Base-by-base conservation (phyloP, 1,140 invertebrate genomes). In the Papilio dardanus region DNA sequence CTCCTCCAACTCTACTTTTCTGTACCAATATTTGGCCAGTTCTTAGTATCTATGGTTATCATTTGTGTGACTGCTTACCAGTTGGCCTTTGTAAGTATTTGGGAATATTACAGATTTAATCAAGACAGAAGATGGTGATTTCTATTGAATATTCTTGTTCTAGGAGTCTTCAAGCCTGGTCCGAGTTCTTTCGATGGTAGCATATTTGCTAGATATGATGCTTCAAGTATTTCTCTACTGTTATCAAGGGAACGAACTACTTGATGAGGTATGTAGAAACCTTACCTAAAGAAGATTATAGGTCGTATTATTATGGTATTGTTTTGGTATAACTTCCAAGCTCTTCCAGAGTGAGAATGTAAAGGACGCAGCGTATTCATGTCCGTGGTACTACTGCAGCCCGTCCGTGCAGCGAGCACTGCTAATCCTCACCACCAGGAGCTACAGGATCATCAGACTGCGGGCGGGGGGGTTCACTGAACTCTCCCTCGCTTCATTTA, bases 221-320 rank as follows among this genome's bases (percentile, higher is more conserved):
- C 93, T 92, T 33, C 93, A 95, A 85, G 92, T 94, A 2, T 94
- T 94, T 75, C 84, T 94, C n/a, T 94, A 92, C 77, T 94, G 94
- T 37, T 94, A 94, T 78, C 92, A 94, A 68, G 94, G 94, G 4
- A 94, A 94, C 77, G 88, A 94, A 79, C 77, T 94, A 0, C 76
- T 85, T 16, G 75, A 90, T 28, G 93, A 94, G 78, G 93, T 94
- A 78, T 77, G 50, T 69, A 58, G n/a, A n/a, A n/a, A n/a, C n/a
- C n/a, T n/a, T n/a, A n/a, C n/a, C n/a, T n/a, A n/a, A n/a, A n/a
- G n/a, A n/a, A n/a, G n/a, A n/a, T n/a, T n/a, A n/a, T n/a, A n/a
- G n/a, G n/a, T n/a, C n/a, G n/a, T n/a, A n/a, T n/a, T n/a, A n/a
- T n/a, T n/a, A n/a, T n/a, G n/a, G n/a, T n/a, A n/a, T n/a, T n/a